Conservation (phyloP, 2,113 vertebrate genomes). For the Ophiodon elongatus region DNA sequence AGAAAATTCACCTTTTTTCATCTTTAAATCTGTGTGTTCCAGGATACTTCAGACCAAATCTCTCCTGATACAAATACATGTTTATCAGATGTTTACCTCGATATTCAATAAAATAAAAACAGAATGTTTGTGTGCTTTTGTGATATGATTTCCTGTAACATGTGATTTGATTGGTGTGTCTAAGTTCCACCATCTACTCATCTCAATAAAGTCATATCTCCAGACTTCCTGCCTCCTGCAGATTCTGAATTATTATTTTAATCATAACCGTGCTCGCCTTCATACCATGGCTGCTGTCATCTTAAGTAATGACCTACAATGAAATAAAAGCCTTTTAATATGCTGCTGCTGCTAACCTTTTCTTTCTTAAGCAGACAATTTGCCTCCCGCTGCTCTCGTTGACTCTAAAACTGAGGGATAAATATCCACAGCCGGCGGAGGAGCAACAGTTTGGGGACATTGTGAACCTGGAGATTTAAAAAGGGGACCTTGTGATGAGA, state of each 20-base stretch:
- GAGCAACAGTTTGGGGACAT: neutral
- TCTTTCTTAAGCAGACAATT: neutral
- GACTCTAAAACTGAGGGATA: neutral
- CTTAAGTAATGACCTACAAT: conserved; percentile 35
- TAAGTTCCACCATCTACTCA: neutral
- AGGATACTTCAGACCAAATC: too few relatives aligned
- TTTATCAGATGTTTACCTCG: neutral
- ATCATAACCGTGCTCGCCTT: conserved; percentile 2
- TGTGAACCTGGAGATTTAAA: neutral
- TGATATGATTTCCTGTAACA: neutral
- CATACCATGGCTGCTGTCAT: conserved; percentile 21
- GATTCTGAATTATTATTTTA: conserved; percentile 38
- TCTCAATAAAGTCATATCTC: neutral
- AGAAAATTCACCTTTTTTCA: too few relatives aligned
- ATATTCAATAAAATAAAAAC: neutral
- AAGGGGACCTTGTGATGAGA: neutral
- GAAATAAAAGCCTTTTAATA: conserved; percentile 35
- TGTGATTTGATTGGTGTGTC: neutral
- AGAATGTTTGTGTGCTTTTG: neutral
- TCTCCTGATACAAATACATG: too few relatives aligned
- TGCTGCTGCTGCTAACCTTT: neutral
- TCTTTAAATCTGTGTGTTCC: too few relatives aligned
- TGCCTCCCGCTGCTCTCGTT: conserved; percentile 7
- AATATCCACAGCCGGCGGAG: conserved; percentile 8
- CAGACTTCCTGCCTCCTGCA: conserved; percentile 1